A percentile compares a stretch with the other conserved stretches of the same genome.
phyloP scores from a whole-genome alignment of 2,888 invertebrate species.

The Boloria selene region DNA sequence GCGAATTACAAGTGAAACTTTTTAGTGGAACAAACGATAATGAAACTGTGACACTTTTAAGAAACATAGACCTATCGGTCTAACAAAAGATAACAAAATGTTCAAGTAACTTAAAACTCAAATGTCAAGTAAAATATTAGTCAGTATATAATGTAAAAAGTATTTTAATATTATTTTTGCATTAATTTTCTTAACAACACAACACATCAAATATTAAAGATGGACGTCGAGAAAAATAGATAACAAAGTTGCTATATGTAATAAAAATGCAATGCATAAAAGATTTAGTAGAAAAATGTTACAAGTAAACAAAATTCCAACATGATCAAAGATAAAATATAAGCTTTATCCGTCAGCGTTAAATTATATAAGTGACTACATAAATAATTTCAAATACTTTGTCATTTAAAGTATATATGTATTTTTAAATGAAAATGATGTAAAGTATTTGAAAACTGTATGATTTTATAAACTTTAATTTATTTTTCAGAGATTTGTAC shows the following conservation, averaged over 20 bases:
- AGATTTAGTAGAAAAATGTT: conserved; percentile 4
- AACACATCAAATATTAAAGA: conserved; percentile 80
- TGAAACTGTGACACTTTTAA: conserved; percentile 75
- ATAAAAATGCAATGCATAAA: conserved; percentile 13
- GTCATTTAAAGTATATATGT: too few relatives aligned
- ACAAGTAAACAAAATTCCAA: background rate
- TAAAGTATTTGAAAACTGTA: too few relatives aligned
- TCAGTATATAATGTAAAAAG: conserved; percentile 39
- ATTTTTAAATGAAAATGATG: too few relatives aligned
- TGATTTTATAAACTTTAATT: too few relatives aligned
- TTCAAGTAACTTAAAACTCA: conserved; percentile 46
- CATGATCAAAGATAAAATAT: too few relatives aligned
- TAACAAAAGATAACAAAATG: conserved; percentile 30
- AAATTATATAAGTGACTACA: too few relatives aligned
- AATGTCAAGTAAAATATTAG: conserved; percentile 38
- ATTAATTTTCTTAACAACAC: conserved; percentile 71
- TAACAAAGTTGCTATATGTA: conserved; percentile 62
- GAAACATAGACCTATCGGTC: conserved; percentile 50
- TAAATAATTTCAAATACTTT: too few relatives aligned
- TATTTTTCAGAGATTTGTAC: too few relatives aligned
- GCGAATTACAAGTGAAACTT: conserved; percentile 74
- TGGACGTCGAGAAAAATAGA: conserved; percentile 74
- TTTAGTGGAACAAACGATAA: conserved; percentile 71
- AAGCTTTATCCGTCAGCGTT: too few relatives aligned
- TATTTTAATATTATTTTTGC: conserved; percentile 51